Evolutionary conservation across 1,140 invertebrate species (phyloP).

Genomic region (Drosophila rhopaloa): DNA sequence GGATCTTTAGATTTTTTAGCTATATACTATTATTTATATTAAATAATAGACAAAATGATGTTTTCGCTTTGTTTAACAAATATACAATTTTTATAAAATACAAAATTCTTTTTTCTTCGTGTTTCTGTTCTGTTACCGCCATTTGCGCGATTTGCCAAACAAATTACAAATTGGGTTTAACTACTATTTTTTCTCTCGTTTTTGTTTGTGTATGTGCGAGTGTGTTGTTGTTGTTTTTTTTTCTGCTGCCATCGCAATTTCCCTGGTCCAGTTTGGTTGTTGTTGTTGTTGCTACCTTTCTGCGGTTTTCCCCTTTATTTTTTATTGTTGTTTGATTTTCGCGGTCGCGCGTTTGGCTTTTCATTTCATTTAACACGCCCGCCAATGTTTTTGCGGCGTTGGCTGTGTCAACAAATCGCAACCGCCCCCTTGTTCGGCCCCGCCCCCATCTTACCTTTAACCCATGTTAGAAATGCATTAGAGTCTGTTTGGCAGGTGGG

Average conservation of each 20-base stretch:
- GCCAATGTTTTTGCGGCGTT: conserved; percentile 73
- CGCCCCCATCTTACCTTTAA: neutral
- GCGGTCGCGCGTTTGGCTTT: conserved; percentile 78
- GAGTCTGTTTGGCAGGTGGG: conserved; percentile 31
- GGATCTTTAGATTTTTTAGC: no score
- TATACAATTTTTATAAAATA: no score
- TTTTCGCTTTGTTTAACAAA: no score
- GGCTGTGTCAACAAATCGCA: conserved; percentile 70
- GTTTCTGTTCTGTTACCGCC: conserved; percentile 4
- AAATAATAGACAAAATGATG: no score
- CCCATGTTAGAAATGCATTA: conserved; percentile 65
- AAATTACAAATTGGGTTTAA: conserved; percentile 80
- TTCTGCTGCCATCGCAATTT: conserved; percentile 62
- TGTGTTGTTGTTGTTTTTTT: conserved; percentile 20
- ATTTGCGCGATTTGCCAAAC: conserved; percentile 73
- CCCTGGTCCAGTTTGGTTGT: conserved; percentile 22
- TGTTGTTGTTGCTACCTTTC: conserved; percentile 31
- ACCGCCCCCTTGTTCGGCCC: neutral
- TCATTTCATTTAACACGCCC: conserved; percentile 77
- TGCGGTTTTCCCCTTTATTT: conserved; percentile 61
- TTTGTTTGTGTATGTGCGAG: conserved; percentile 17
- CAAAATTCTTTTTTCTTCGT: neutral
- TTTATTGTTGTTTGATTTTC: conserved; percentile 83
- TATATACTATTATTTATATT: no score
- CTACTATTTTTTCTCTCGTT: conserved; percentile 56